Evolutionary conservation across 2,113 vertebrate genomes (phyloP).

Genomic region (Periophthalmus modestus): DNA sequence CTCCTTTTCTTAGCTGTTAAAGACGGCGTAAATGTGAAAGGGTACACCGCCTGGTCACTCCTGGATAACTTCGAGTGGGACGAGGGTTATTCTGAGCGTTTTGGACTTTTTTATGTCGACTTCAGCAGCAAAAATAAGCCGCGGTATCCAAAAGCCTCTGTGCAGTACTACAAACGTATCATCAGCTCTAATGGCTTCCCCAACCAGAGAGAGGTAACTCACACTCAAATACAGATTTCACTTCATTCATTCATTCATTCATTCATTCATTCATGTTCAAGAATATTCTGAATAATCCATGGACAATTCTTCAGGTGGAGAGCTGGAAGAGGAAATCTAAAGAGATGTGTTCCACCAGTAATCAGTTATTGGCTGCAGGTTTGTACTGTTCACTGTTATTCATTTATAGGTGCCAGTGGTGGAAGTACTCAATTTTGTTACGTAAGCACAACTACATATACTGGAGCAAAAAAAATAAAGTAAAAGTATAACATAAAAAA

Average conservation of each 20-base stretch:
- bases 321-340: constrained; percentile 81
- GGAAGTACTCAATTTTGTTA: no score
- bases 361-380: constrained; percentile 84
- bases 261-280: not conserved
- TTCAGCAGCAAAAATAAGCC: constrained; percentile 83
- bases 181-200: constrained; percentile 89
- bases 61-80: constrained; percentile 94
- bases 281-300: not conserved
- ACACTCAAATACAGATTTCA: not conserved
- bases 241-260: no score
- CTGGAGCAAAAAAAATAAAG: no score
- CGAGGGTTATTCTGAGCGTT: constrained; percentile 85
- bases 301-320: constrained; percentile 74
- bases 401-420: no score
- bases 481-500: no score
- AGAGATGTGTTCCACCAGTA: constrained; percentile 83
- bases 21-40: constrained; percentile 85
- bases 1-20: constrained; percentile 79
- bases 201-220: constrained; percentile 82
- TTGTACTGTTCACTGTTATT: not conserved
- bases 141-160: constrained; percentile 88
- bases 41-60: constrained; percentile 90
- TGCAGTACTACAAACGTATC: constrained; percentile 85
- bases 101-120: constrained; percentile 87
- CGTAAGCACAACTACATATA: no score